Evolutionary conservation across 2,888 invertebrate genomes (phyloP).

Genomic region (Strigamia crassipes): DNA sequence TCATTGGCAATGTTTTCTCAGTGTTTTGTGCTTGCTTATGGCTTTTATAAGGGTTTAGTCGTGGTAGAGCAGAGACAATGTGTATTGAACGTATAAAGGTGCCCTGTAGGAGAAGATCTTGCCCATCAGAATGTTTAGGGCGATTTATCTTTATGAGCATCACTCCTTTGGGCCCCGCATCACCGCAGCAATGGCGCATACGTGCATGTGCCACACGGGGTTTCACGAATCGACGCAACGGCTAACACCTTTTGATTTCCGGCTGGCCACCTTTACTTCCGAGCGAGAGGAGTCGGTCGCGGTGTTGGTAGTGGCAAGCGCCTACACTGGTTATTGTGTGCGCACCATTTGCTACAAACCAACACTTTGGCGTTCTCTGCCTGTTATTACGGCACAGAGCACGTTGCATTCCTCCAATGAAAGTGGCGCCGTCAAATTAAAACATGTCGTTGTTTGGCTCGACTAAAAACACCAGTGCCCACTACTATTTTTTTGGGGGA

Average conservation of each 20-base stretch:
- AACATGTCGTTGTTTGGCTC: conserved; percentile 38
- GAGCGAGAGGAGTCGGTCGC: conserved; percentile 45
- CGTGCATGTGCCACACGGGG: conserved; percentile 13
- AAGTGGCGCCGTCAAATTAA: conserved; percentile 42
- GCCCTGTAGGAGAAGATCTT: conserved; percentile 28
- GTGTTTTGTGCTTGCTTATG: neutral
- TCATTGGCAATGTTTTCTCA: neutral
- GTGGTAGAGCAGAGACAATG: conserved; percentile 24
- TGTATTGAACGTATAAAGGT: conserved; percentile 20
- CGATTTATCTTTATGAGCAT: conserved; percentile 48
- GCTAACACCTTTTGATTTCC: conserved; percentile 44
- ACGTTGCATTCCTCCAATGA: conserved; percentile 40
- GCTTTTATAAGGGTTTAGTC: neutral
- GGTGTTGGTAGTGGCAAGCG: conserved; percentile 30
- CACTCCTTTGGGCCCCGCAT: conserved; percentile 47
- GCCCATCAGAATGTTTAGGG: conserved; percentile 47
- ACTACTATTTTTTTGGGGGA: neutral
- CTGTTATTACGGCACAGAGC: conserved; percentile 37
- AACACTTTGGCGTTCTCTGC: conserved; percentile 22
- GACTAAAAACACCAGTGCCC: conserved; percentile 31
- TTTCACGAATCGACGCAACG: conserved; percentile 29
- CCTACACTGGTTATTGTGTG: conserved; percentile 38
- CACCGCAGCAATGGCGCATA: conserved; percentile 42
- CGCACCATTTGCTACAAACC: conserved; percentile 40
- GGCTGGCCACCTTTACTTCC: conserved; percentile 44